Conservation (phyloP, 2,797 vertebrate genomes). For the Manis crassicaudata region DNA sequence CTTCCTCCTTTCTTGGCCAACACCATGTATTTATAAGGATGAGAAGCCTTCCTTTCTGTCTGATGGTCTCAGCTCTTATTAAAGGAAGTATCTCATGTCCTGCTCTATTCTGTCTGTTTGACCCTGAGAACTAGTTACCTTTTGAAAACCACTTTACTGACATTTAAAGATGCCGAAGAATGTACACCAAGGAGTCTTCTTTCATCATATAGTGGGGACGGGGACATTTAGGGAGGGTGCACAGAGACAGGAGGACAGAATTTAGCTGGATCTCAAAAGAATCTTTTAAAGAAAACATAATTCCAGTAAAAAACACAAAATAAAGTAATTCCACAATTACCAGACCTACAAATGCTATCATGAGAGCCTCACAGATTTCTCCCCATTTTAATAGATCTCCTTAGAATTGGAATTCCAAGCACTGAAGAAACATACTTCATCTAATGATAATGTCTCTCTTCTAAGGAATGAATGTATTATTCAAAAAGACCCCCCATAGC, state of each 20-base stretch:
- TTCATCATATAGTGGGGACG: not conserved
- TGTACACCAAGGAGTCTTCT: not conserved
- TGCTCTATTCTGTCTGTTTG: not conserved
- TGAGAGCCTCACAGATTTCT: not conserved
- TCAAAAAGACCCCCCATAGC: not conserved
- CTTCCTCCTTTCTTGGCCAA: not conserved
- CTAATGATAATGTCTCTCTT: not conserved
- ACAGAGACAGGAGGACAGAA: not conserved
- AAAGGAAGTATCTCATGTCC: not conserved
- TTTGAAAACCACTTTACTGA: not conserved
- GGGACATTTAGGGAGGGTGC: not conserved
- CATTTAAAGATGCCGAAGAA: not conserved
- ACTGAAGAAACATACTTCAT: not conserved
- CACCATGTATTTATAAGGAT: not conserved
- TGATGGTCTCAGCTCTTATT: not conserved
- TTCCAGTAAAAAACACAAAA: not conserved
- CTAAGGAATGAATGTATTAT: not conserved
- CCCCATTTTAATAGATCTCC: not conserved
- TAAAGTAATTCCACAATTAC: not conserved
- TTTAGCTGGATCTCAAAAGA: not conserved
- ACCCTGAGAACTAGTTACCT: not conserved
- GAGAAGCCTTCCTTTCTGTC: not conserved
- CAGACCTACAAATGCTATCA: not conserved
- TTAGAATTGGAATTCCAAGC: not conserved
- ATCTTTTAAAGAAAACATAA: not conserved